Evolutionary conservation across 2,797 vertebrate genomes (phyloP), one percentile per base, ranked within the genome.

Genomic region (Agapornis canus): DNA sequence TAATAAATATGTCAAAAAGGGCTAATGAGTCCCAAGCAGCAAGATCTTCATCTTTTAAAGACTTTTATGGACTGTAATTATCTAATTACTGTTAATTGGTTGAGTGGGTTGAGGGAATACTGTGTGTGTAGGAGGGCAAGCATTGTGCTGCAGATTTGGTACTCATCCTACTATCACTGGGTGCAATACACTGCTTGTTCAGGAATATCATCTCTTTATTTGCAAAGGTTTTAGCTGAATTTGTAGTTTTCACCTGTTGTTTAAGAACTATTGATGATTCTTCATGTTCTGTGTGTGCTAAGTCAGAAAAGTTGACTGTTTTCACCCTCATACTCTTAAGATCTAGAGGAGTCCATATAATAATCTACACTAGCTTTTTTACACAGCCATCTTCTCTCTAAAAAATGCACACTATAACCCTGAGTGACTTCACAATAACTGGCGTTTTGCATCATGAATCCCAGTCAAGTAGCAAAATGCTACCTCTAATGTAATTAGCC

Each of bases 11-110:
- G 65, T 90, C 96, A 89, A 96, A 94, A 81, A 91, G 83, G 37
- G 51, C 82, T 97, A 97, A 97, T 94, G 95, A 93, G 89, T 82
- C 88, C 90, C 65, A 95, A 81, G 79, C 69, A 96, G 45, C 68
- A 87, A 84, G 25, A 93, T 85, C 71, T 91, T 95, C 37, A 92
- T 97, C 94, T 96, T 95, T 82, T 3, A 8, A 92, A 95, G 81
- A 96, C 56, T 91, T 97, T 96, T 95, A 97, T 93, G 84, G 94
- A 91, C 66, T 27, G 19, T 49, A 96, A 94, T 97, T 95, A 96
- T 71, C 94, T 97, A 97, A 97, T 97, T 96, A 94, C 84, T 86
- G 69, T 61, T 97, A 98, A 98, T 96, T 96, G 89, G 72, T 89
- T 86, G 85, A 86, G 93, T 90, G 92, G 73, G 83, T 90, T 91